A percentile compares a stretch with the other conserved stretches of the same genome.
phyloP scores from a whole-genome alignment of 2,113 vertebrate genomes.

The Platichthys flesus region DNA sequence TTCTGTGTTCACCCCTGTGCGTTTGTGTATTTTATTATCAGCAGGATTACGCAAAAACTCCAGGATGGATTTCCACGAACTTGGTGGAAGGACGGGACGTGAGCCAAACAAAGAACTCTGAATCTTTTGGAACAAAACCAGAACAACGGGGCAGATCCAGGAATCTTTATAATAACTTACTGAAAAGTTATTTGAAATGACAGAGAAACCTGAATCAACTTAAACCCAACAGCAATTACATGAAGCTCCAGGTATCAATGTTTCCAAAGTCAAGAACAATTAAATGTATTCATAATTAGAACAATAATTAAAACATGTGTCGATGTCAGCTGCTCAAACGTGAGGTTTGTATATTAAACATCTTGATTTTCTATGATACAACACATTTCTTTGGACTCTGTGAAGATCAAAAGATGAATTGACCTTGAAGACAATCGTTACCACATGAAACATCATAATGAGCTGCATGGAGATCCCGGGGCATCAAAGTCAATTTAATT shows the following conservation, averaged over 20 bases:
- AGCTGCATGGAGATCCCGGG: background rate
- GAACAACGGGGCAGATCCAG: background rate
- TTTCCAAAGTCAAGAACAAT: too few species aligned
- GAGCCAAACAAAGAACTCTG: background rate
- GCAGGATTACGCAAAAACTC: background rate
- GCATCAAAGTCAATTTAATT: background rate
- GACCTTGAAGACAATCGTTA: background rate
- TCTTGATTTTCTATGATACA: background rate
- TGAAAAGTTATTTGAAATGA: too few species aligned
- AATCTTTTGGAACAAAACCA: background rate
- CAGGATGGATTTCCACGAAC: background rate
- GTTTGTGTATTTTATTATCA: background rate
- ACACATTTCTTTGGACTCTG: background rate
- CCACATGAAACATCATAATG: background rate
- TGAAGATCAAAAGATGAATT: background rate
- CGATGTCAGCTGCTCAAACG: too few species aligned
- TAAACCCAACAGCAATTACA: too few species aligned
- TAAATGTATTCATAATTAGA: background rate
- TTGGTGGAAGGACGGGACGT: background rate
- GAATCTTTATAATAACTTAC: background rate
- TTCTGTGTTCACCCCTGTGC: background rate
- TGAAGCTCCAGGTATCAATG: too few species aligned
- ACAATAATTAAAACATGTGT: background rate
- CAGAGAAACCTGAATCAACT: too few species aligned
- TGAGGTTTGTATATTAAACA: background rate